A percentile compares a stretch with the other conserved stretches of the same genome.
Conservation (phyloP, 1,140 invertebrate species). For the Neomicropteryx cornuta region DNA sequence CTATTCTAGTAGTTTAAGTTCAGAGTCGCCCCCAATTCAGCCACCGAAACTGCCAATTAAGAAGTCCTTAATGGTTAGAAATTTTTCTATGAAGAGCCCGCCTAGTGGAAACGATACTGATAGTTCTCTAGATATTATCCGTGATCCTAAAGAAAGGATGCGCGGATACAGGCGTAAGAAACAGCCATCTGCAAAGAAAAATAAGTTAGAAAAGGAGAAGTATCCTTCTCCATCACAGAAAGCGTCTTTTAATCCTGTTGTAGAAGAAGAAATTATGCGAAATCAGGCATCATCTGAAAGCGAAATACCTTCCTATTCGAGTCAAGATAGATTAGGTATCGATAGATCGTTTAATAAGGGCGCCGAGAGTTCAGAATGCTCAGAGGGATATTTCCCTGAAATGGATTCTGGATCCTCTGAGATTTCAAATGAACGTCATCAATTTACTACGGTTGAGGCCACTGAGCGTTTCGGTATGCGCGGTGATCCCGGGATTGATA, state of each 20-base stretch:
- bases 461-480: too few species aligned
- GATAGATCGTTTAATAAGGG: slow-evolving; percentile 21
- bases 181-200: slow-evolving; percentile 42
- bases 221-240: slow-evolving; percentile 24
- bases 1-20: slow-evolving; percentile 57
- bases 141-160: slow-evolving; percentile 45
- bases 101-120: slow-evolving; percentile 58
- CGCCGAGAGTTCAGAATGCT: slow-evolving; percentile 46
- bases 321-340: slow-evolving; percentile 19
- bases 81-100: slow-evolving; percentile 46
- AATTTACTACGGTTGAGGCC: too few species aligned
- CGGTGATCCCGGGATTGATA: too few species aligned
- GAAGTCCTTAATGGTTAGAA: slow-evolving; percentile 36
- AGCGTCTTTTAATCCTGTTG: slow-evolving; percentile 35
- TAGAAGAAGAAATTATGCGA: slow-evolving; percentile 39
- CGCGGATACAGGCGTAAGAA: slow-evolving; percentile 50
- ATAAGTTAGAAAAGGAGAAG: slow-evolving; percentile 37
- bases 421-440: slow-evolving; percentile 44
- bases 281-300: slow-evolving; percentile 40
- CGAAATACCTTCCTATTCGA: slow-evolving; percentile 34
- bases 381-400: slow-evolving; percentile 53
- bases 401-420: slow-evolving; percentile 51
- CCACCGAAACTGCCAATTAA: slow-evolving; percentile 43
- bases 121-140: slow-evolving; percentile 51
- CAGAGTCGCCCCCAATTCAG: slow-evolving; percentile 52